Conservation (phyloP, 2,113 vertebrate species). For the Phyllostomus hastatus region DNA sequence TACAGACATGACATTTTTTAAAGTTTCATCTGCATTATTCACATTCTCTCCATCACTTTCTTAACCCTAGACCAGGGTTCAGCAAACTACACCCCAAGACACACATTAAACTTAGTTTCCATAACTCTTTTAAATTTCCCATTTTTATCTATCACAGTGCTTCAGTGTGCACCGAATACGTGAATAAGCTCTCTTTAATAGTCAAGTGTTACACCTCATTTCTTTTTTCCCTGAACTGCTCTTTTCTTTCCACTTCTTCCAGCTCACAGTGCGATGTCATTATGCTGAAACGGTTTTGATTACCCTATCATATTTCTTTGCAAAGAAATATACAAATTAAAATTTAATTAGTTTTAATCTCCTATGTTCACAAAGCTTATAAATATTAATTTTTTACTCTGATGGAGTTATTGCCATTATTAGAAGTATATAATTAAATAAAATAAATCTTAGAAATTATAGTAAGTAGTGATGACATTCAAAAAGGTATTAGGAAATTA, state of each 20-base stretch:
- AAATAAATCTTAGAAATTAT: slow-evolving; percentile 17
- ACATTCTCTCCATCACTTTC: background rate
- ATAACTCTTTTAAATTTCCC: background rate
- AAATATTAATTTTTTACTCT: background rate
- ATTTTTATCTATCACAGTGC: background rate
- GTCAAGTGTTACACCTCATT: background rate
- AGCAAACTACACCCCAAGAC: background rate
- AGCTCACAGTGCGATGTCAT: background rate
- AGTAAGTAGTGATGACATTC: background rate
- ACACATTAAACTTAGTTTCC: background rate
- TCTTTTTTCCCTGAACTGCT: background rate
- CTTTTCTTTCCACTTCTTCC: slow-evolving; percentile 3
- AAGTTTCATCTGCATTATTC: slow-evolving; percentile 12
- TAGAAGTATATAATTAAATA: background rate
- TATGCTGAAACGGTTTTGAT: background rate
- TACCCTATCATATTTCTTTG: background rate
- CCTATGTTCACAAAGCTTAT: background rate
- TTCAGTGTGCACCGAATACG: background rate
- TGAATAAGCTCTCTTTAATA: background rate
- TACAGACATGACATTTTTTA: background rate
- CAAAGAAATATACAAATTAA: background rate
- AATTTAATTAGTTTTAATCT: slow-evolving; percentile 5
- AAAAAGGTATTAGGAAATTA: background rate
- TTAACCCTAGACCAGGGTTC: background rate
- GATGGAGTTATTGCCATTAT: background rate